Evolutionary conservation across 2,113 vertebrate species (phyloP).

Genomic region (mouse (Mus musculus)): GRCm39 chr9:50645501-50646000

Average conservation of each 20-base stretch:
- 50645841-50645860: neutral
- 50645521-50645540: neutral
- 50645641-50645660: neutral
- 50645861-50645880: neutral
- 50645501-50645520: neutral
- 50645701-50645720: neutral
- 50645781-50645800: neutral
- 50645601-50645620: neutral
- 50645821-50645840: neutral
- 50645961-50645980: slow-evolving; percentile 23
- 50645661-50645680: neutral
- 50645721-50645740: neutral
- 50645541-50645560: neutral
- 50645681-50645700: neutral
- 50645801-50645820: neutral
- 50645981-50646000: slow-evolving; percentile 28
- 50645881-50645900: neutral
- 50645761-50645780: neutral
- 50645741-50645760: neutral
- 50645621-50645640: neutral
- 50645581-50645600: neutral
- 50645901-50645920: neutral
- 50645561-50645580: neutral
- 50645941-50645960: neutral
- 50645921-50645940: neutral